phyloP scores from a whole-genome alignment of 2,113 vertebrate genomes.

The Aspidoscelis tigris region DNA sequence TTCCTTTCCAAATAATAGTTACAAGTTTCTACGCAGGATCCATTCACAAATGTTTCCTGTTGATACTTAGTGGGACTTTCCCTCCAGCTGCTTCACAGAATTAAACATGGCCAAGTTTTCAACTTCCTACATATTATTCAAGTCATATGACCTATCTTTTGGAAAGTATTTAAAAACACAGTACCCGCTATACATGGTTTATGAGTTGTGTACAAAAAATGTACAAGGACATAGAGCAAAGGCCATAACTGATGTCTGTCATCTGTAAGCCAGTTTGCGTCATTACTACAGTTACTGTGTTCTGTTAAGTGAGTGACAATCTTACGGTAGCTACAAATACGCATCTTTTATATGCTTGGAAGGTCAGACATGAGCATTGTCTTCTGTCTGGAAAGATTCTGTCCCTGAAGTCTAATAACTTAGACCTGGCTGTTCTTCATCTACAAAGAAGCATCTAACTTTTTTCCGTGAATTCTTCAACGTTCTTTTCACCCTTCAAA shows the following conservation, averaged over 20 bases:
- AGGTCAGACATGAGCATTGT: neutral
- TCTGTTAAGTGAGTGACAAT: neutral
- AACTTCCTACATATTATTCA: neutral
- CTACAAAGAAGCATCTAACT: neutral
- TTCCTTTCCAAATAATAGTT: neutral
- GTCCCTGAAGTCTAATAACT: neutral
- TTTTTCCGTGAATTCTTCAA: neutral
- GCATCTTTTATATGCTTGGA: neutral
- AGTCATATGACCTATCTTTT: neutral
- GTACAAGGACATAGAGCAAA: constrained; percentile 40
- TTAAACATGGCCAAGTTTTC: neutral
- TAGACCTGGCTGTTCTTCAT: neutral
- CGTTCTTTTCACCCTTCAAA: no score
- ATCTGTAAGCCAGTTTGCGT: constrained; percentile 38
- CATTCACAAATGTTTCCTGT: constrained; percentile 4
- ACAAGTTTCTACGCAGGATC: neutral
- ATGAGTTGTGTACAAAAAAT: neutral
- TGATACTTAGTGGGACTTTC: neutral
- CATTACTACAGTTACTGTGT: constrained; percentile 12
- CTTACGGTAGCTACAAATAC: neutral
- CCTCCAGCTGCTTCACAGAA: neutral
- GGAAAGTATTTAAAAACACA: neutral
- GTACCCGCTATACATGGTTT: neutral
- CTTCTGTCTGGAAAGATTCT: neutral
- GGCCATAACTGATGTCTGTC: constrained; percentile 9